A percentile compares a stretch with the other conserved stretches of the same genome.
These are phyloP conservation scores for Prinia subflava DNA, from an alignment of 2,113 vertebrate genomes.

Conservation along the genomic window DNA sequence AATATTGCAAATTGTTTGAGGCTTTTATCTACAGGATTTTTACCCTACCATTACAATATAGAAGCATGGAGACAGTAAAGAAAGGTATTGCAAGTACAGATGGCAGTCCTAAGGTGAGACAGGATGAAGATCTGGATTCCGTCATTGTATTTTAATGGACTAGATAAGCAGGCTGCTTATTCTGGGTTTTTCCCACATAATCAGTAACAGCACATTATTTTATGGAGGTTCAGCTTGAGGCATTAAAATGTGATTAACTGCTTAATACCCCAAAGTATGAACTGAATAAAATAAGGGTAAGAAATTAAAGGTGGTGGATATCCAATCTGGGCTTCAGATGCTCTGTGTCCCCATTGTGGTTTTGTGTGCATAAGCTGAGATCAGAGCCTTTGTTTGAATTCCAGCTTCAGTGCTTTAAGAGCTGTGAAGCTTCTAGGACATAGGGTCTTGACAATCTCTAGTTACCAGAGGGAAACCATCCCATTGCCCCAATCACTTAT, in stretches of 20 bases:
- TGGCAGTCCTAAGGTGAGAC: not conserved
- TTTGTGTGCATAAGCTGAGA: not conserved
- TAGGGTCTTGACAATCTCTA: not conserved
- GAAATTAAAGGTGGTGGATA: not conserved
- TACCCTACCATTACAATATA: not conserved
- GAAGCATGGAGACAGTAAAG: not conserved
- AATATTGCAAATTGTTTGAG: not conserved
- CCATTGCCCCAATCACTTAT: not conserved
- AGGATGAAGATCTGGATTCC: not conserved
- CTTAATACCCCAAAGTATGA: not conserved
- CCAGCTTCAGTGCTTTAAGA: not conserved
- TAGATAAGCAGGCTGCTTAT: not conserved
- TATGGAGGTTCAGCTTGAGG: not conserved
- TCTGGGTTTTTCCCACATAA: not conserved
- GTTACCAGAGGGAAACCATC: not conserved
- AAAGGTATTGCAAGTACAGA: not conserved
- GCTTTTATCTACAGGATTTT: not conserved
- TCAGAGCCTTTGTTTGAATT: not conserved
- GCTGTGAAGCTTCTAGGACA: not conserved
- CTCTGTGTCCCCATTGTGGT: rapidly evolving
- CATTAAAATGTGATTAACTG: not conserved
- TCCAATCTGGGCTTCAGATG: not conserved
- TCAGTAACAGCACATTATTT: not conserved
- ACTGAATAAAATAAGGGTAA: not conserved
- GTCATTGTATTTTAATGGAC: not conserved